Base-by-base conservation (phyloP, 2,113 vertebrate species). In the Toxotes chatareus region DNA sequence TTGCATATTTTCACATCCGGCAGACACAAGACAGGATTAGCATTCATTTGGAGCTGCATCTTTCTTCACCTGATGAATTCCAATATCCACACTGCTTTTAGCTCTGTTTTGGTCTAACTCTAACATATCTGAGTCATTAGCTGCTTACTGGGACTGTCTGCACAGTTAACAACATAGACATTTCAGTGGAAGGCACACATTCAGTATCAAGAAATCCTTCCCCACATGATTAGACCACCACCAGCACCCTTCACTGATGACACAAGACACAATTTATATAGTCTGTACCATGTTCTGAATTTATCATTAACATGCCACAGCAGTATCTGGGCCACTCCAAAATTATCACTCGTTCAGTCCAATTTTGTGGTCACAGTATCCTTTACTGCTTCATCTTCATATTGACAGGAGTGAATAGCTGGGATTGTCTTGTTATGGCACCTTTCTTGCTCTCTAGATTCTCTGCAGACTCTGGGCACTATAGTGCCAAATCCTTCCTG, bases 361-460 rank as follows among this genome's bases (percentile, higher is more conserved):
- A 73, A 7, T 16, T 73, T 62, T 71, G n/a, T 59, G n/a, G 11
- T 31, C 31, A 44, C 5, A 31, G 8, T 42, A 7, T 31, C 38
- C 7, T 69, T 36, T 66, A 19, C 46, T 13, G 12, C 12, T 65
- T 66, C 27, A 32, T 44, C 64, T 47, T 64, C 19, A 32, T 49
- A 67, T 47, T 55, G 67, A 70, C 67, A 56, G 49, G 6, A 70
- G 69, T 44, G 38, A 42, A 19, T 6, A 31, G 67, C 12, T 11
- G 34, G n/a, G 69, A 14, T 27, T 31, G 5, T 27, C 55, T 49
- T 67, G 44, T 68, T 53, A 53, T 53, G 66, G 46, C 27, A 36
- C 19, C 47, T 51, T 53, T 32, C n/a, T 27, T 21, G 32, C 19
- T 53, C 67, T 55, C 49, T 14, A 23, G 17, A 55, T 4, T 55